Evolutionary conservation across 2,797 vertebrate species (phyloP).

Genomic region (Menidia menidia): DNA sequence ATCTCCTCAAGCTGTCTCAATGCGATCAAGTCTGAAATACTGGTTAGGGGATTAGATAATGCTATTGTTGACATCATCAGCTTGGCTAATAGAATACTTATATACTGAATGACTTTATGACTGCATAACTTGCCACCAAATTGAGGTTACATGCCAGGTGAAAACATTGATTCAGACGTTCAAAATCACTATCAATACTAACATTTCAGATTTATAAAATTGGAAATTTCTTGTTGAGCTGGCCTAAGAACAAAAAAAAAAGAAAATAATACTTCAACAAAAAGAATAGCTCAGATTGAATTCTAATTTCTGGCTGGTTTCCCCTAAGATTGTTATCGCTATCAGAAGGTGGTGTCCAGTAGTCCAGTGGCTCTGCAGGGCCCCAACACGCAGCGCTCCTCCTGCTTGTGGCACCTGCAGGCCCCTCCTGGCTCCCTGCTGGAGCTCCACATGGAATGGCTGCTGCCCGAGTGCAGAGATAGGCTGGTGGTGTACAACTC

Average conservation of each 20-base stretch:
- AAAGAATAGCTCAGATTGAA: neutral
- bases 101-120: too few relatives aligned
- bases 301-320: neutral
- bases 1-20: too few relatives aligned
- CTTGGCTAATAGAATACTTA: too few relatives aligned
- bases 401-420: conserved; percentile 93
- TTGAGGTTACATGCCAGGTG: neutral
- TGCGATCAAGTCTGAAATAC: too few relatives aligned
- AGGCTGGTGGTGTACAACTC: conserved; percentile 89
- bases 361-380: conserved; percentile 79
- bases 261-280: too few relatives aligned
- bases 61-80: too few relatives aligned
- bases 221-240: too few relatives aligned
- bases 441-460: conserved; percentile 90
- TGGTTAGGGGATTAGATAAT: too few relatives aligned
- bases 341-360: conserved; percentile 79
- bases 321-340: conserved; percentile 88
- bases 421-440: conserved; percentile 83
- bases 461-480: conserved; percentile 88
- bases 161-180: neutral
- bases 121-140: neutral
- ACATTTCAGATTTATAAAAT: neutral
- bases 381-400: conserved; percentile 85
- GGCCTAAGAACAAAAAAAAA: neutral
- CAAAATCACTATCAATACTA: conserved; percentile 4